Conservation (phyloP, 2,888 invertebrate genomes). For the Deilephila porcellus region DNA sequence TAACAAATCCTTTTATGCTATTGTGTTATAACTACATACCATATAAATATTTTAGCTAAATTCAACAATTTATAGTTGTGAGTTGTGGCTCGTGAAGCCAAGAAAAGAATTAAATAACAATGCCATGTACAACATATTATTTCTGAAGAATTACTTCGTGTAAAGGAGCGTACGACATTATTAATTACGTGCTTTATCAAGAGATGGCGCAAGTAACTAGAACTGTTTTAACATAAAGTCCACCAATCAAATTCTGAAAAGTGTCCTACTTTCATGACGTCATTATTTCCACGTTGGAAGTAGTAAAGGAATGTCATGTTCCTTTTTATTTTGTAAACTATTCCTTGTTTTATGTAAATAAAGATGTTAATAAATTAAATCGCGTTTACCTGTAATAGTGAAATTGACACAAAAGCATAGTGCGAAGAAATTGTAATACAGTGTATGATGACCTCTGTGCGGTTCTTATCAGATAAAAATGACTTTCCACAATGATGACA, state of each 20-base stretch:
- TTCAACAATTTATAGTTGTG: too few species aligned
- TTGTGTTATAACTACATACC: too few species aligned
- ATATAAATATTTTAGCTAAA: too few species aligned
- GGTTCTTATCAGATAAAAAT: constrained; percentile 58
- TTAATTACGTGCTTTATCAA: constrained; percentile 32
- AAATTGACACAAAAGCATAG: constrained; percentile 35
- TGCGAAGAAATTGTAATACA: constrained; percentile 29
- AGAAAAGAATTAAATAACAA: too few species aligned
- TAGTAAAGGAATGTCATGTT: constrained; percentile 75
- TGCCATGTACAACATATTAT: too few species aligned
- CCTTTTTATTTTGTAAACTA: constrained; percentile 64
- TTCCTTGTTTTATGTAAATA: constrained; percentile 51
- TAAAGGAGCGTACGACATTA: constrained; percentile 37
- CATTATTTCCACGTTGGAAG: constrained; percentile 88
- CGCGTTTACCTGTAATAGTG: constrained; percentile 37
- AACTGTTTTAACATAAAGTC: constrained; percentile 60
- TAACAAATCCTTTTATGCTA: too few species aligned
- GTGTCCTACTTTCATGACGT: constrained; percentile 84
- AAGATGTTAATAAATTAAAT: constrained; percentile 47
- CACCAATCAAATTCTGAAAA: constrained; percentile 74
- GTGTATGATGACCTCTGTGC: constrained; percentile 57
- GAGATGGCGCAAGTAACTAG: constrained; percentile 61
- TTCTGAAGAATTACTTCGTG: constrained; percentile 35
- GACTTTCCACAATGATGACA: constrained; percentile 71
- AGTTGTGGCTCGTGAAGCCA: too few species aligned